These are phyloP conservation scores for Neosilurus mollespiculum DNA, from an alignment of 2,797 vertebrate species.

Conservation along the genomic window DNA sequence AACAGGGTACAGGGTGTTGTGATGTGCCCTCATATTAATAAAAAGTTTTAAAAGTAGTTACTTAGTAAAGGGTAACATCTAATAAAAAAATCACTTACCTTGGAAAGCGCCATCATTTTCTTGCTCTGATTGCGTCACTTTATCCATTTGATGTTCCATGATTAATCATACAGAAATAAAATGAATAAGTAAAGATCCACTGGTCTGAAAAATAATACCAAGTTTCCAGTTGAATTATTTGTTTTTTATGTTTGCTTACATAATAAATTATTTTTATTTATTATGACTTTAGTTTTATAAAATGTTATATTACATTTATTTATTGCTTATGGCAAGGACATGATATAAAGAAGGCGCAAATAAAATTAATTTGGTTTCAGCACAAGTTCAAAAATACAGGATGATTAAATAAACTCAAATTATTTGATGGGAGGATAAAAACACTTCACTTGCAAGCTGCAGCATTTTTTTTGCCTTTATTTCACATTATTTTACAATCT, in stretches of 20 bases:
- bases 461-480: not conserved
- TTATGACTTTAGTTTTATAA: not conserved
- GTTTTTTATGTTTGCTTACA: not conserved
- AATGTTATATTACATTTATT: not conserved
- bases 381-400: not conserved
- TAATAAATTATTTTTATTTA: not conserved
- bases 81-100: slow-evolving; percentile 18
- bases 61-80: not conserved
- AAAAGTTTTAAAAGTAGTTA: not conserved
- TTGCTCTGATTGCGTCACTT: slow-evolving; percentile 14
- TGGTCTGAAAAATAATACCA: not conserved
- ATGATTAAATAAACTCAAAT: not conserved
- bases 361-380: not conserved
- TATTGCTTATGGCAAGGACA: not conserved
- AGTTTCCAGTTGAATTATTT: not conserved
- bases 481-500: slow-evolving; percentile 4
- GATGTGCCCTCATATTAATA: not conserved
- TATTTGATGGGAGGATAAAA: not conserved
- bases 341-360: slow-evolving; percentile 6
- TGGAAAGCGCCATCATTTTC: slow-evolving; percentile 8
- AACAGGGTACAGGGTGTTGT: not conserved
- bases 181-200: not conserved
- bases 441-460: not conserved
- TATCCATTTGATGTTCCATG: slow-evolving; percentile 8
- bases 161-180: not conserved